Evolutionary conservation across 2,888 invertebrate genomes (phyloP).

Genomic region (Ischnura elegans): DNA sequence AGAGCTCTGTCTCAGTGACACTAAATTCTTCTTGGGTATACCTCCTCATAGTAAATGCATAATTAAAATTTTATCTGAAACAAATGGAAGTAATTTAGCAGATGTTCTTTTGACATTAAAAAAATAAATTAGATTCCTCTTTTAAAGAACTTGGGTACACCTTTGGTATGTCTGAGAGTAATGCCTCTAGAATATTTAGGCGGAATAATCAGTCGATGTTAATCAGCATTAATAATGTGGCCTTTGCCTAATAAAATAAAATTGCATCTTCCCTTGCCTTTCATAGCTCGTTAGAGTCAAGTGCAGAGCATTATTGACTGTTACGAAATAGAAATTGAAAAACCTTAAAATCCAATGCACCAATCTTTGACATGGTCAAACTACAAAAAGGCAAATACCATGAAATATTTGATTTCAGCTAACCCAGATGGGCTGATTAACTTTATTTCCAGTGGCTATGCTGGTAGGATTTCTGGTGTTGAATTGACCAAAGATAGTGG

Average conservation of each 20-base stretch:
- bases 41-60: not conserved
- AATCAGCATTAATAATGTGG: not conserved
- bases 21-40: not conserved
- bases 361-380: not conserved
- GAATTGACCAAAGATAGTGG: not conserved
- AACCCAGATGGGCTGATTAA: constrained; percentile 69
- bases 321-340: not conserved
- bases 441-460: constrained; percentile 69
- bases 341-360: not conserved
- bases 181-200: not conserved
- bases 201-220: not conserved
- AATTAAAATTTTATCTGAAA: not conserved
- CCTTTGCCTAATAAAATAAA: not conserved
- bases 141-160: not conserved
- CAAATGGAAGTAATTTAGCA: not conserved
- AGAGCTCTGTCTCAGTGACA: no score
- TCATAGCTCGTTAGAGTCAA: not conserved
- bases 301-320: not conserved
- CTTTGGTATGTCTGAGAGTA: not conserved
- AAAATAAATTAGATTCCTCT: not conserved
- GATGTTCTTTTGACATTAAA: not conserved
- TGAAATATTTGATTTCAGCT: constrained; percentile 70
- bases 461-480: constrained; percentile 45
- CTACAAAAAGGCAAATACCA: constrained; percentile 50
- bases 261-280: not conserved